phyloP scores from a whole-genome alignment of 2,888 invertebrate genomes.

The Ophion ellenae region DNA sequence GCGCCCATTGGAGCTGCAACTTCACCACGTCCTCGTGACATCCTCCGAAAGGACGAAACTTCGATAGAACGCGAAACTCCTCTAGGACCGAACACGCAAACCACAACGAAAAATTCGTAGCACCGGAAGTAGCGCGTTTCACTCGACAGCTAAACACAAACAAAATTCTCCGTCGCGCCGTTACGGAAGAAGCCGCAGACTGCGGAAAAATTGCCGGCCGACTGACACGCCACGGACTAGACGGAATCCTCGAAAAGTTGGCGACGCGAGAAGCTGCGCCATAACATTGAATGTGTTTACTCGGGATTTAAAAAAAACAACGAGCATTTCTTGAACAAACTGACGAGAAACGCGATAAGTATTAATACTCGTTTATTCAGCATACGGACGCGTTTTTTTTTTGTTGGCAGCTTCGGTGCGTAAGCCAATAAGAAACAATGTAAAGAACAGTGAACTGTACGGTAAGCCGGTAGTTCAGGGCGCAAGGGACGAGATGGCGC shows the following conservation, averaged over 20 bases:
- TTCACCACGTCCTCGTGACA: not conserved
- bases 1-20: not conserved
- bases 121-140: not conserved
- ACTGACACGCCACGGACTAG: not conserved
- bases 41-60: not conserved
- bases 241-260: not conserved
- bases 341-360: slow-evolving; percentile 11
- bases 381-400: not conserved
- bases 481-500: too few species aligned
- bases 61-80: not conserved
- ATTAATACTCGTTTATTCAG: slow-evolving; percentile 1
- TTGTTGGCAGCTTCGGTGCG: not conserved
- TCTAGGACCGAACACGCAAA: not conserved
- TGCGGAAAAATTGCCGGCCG: not conserved
- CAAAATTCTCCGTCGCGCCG: not conserved
- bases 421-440: not conserved
- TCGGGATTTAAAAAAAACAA: not conserved
- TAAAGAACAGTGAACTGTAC: not conserved
- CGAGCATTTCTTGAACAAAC: not conserved
- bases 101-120: not conserved
- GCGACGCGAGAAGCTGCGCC: not conserved
- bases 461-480: too few species aligned
- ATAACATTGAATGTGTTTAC: slow-evolving; percentile 8
- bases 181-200: not conserved
- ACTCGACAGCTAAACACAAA: not conserved